A percentile compares a stretch with the other conserved stretches of the same genome.
These are phyloP conservation scores for Forbesichthys papilliferus DNA, from an alignment of 2,113 vertebrate species.

Conservation along the genomic window DNA sequence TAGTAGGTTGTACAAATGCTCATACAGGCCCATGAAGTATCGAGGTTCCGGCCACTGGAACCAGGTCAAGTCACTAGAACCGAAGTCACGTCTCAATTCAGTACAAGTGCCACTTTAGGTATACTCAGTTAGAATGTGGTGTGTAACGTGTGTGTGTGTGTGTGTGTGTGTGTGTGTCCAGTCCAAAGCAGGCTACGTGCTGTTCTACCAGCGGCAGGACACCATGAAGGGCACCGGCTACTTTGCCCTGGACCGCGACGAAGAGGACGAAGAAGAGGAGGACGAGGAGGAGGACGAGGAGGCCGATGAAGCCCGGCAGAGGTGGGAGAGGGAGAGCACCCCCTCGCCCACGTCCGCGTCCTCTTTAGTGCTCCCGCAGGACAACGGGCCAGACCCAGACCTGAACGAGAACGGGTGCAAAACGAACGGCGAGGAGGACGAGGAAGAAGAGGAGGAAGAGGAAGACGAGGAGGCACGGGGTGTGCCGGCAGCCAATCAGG, in stretches of 20 bases:
- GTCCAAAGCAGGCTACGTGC: constrained; percentile 98
- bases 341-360: constrained; percentile 25
- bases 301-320: constrained; percentile 78
- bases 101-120: too few relatives aligned
- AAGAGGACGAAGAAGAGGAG: constrained; percentile 83
- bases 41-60: too few relatives aligned
- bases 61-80: too few relatives aligned
- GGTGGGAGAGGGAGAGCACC: constrained; percentile 74
- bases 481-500: constrained; percentile 82
- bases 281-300: constrained; percentile 80
- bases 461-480: constrained; percentile 80
- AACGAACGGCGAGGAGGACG: constrained; percentile 81
- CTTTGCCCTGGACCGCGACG: constrained; percentile 91
- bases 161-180: constrained; percentile 55
- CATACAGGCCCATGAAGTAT: too few relatives aligned
- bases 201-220: constrained; percentile 97
- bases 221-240: constrained; percentile 95
- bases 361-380: neutral
- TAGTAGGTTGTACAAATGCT: too few relatives aligned
- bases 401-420: constrained; percentile 84
- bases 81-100: too few relatives aligned
- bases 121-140: too few relatives aligned
- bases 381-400: constrained; percentile 75
- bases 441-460: constrained; percentile 83
- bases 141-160: neutral